Percentiles rank a stretch among this genome's conserved stretches.
Conservation (phyloP, 2,888 invertebrate genomes). For the Mantis religiosa region DNA sequence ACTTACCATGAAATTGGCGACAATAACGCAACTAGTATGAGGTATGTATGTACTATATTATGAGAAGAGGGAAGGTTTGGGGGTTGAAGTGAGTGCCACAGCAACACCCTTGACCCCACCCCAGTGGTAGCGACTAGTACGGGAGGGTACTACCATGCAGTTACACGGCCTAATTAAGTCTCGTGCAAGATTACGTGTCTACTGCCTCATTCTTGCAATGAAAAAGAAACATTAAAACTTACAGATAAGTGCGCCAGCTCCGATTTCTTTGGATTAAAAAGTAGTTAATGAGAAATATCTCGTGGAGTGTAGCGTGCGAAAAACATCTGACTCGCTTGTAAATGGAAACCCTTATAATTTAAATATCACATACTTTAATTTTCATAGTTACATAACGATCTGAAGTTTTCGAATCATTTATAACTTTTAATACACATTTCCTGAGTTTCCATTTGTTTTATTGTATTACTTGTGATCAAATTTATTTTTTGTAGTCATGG, state of each 20-base stretch:
- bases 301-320: background rate
- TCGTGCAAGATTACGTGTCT: slow-evolving; percentile 14
- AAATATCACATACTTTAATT: too few relatives aligned
- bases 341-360: too few relatives aligned
- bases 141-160: slow-evolving; percentile 12
- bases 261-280: background rate
- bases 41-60: too few relatives aligned
- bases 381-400: too few relatives aligned
- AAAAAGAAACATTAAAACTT: background rate
- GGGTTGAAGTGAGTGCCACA: background rate
- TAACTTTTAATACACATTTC: too few relatives aligned
- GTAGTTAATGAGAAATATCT: background rate
- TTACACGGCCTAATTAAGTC: slow-evolving; percentile 10
- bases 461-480: too few relatives aligned
- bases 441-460: too few relatives aligned
- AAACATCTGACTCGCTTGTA: background rate
- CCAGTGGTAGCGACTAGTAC: background rate
- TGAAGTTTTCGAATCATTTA: too few relatives aligned
- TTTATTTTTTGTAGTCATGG: too few relatives aligned
- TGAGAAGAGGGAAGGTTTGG: background rate
- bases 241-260: background rate
- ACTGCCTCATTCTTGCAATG: background rate
- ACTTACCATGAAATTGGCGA: too few relatives aligned
- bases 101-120: background rate
- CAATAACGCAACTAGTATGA: too few relatives aligned